Conservation (phyloP, 2,113 vertebrate genomes). For the Rhea pennata region DNA sequence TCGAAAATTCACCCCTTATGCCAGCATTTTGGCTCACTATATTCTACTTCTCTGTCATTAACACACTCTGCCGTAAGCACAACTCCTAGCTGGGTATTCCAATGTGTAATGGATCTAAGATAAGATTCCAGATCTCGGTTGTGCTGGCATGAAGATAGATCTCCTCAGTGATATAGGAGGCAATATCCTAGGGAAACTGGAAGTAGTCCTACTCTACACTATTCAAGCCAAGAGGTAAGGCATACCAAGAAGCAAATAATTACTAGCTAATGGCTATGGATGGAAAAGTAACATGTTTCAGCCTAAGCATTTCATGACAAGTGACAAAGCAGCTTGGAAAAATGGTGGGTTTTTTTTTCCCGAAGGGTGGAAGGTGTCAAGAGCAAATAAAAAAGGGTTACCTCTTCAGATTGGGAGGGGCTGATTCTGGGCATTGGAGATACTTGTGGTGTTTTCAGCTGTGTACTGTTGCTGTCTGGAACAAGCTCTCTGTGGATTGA, state of each 20-base stretch:
- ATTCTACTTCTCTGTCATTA: slow-evolving; percentile 65
- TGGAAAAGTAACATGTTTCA: slow-evolving; percentile 49
- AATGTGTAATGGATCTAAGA: slow-evolving; percentile 20
- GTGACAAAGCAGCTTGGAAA: slow-evolving; percentile 20
- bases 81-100: slow-evolving; percentile 75
- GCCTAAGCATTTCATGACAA: slow-evolving; percentile 58
- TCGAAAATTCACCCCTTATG: slow-evolving; percentile 59
- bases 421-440: slow-evolving; percentile 97
- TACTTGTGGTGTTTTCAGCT: slow-evolving; percentile 93
- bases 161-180: slow-evolving; percentile 80
- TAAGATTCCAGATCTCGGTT: slow-evolving; percentile 80
- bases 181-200: slow-evolving; percentile 83
- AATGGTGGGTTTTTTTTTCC: slow-evolving; percentile 27
- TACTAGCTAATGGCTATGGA: slow-evolving; percentile 62
- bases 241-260: slow-evolving; percentile 74
- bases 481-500: slow-evolving; percentile 90
- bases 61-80: slow-evolving; percentile 71
- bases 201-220: slow-evolving; percentile 77
- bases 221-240: slow-evolving; percentile 75
- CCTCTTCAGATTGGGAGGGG: slow-evolving; percentile 97
- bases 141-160: slow-evolving; percentile 73
- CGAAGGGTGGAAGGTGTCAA: slow-evolving; percentile 58
- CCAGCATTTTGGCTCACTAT: slow-evolving; percentile 66
- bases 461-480: slow-evolving; percentile 87
- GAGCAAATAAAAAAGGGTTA: slow-evolving; percentile 78